Evolutionary conservation across 2,888 invertebrate genomes (phyloP), one percentile per base, ranked within the genome.

Genomic region (Liopterus haemorrhoidalis): DNA sequence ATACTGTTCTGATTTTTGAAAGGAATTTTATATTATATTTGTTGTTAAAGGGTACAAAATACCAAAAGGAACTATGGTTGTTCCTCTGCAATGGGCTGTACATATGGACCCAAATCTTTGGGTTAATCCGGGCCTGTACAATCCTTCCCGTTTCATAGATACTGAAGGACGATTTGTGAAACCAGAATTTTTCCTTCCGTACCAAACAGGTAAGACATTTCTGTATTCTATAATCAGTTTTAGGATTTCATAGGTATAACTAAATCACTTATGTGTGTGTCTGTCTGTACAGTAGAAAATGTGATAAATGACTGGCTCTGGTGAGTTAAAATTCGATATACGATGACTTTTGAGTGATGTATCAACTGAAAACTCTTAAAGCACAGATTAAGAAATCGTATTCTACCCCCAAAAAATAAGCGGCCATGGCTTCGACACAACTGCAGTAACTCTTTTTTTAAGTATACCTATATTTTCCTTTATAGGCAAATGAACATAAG

Each of bases 41-140:
- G n/a, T n/a, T n/a, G n/a, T n/a, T n/a, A n/a, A n/a, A n/a, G n/a
- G 77, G n/a, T 86, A 76, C 59, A 68, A 60, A 41, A 73, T 90
- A 38, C 81, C 84, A 0, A 78, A 78, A 61, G 76, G 82, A 56
- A 59, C 79, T 52, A 74, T 89, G 89, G 70, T 90, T 9, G 69
- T 90, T n/a, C 82, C 88, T 0, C 64, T 89, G 12, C 83, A 83
- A 57, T 89, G 87, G 86, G 84, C 85, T 0, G 68, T 88, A 5
- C 88, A 90, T 58, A 84, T 81, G 77, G 75, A 86, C 57, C 73
- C 79, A 0, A 59, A 67, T 1, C 64, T 72, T 16, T 90, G 85
- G 84, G 65, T 72, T 0, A 66, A 82, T 19, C 85, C 88, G 0
- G 75, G 82, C 3, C 59, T 67, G 21, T 91, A 79, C 59, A 72